A percentile compares a stretch with the other conserved stretches of the same genome.
Evolutionary conservation across 1,140 invertebrate genomes (phyloP).

Genomic region (Telenomus remus): DNA sequence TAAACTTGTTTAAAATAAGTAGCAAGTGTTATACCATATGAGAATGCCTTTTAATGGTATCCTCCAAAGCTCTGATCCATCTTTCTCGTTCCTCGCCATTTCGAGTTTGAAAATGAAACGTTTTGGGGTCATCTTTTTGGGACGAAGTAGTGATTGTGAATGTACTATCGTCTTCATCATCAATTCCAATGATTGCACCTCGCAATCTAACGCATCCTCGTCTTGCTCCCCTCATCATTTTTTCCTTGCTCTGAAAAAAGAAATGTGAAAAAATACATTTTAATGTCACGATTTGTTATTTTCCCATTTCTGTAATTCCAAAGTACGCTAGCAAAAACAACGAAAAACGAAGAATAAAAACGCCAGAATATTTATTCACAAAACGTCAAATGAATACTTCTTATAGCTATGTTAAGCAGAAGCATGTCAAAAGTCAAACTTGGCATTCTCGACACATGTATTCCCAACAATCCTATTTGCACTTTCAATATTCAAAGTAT

Average conservation of each 20-base stretch:
- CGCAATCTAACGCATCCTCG: constrained; percentile 95
- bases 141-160: constrained; percentile 96
- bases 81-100: constrained; percentile 94
- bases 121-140: constrained; percentile 89
- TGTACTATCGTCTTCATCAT: constrained; percentile 98
- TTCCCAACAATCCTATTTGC: constrained; percentile 19
- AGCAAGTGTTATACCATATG: constrained; percentile 76
- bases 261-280: constrained; percentile 2
- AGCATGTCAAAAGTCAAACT: constrained; percentile 53
- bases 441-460: constrained; percentile 27
- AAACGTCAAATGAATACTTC: constrained; percentile 13
- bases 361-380: constrained; percentile 4
- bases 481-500: constrained; percentile 29
- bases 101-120: constrained; percentile 97
- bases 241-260: constrained; percentile 94
- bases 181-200: constrained; percentile 98
- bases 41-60: constrained; percentile 91
- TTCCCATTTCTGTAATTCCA: too few relatives aligned
- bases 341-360: neutral
- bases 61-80: constrained; percentile 96
- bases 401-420: constrained; percentile 43
- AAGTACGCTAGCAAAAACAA: neutral
- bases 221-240: constrained; percentile 97
- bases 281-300: too few relatives aligned
- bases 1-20: too few relatives aligned